These are phyloP conservation scores for Andrena flavipes DNA, from an alignment of 2,888 invertebrate genomes.

Conservation along the genomic window DNA sequence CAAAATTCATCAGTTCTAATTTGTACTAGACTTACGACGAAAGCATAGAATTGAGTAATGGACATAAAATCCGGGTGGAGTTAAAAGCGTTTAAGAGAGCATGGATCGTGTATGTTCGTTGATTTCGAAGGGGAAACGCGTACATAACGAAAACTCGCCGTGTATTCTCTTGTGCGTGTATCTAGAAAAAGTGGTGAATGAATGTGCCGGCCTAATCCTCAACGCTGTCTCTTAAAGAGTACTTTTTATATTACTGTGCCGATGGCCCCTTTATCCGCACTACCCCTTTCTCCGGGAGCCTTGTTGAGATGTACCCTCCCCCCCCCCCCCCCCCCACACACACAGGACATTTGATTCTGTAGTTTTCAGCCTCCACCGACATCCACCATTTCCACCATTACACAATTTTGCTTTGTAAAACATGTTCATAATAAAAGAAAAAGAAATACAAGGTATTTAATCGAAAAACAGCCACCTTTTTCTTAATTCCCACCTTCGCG, in stretches of 20 bases:
- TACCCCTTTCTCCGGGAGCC: slow-evolving; percentile 64
- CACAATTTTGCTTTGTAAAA: slow-evolving; percentile 84
- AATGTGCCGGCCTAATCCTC: slow-evolving; percentile 82
- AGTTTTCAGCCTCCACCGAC: slow-evolving; percentile 72
- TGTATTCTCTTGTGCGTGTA: slow-evolving; percentile 50
- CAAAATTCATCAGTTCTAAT: slow-evolving; percentile 51
- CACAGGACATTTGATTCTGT: slow-evolving; percentile 69
- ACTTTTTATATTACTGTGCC: slow-evolving; percentile 85
- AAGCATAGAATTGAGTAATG: slow-evolving; percentile 44
- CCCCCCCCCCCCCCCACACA: neutral
- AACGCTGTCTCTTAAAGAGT: slow-evolving; percentile 82
- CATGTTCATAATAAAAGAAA: slow-evolving; percentile 83
- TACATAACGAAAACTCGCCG: slow-evolving; percentile 75
- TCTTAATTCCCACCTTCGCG: neutral
- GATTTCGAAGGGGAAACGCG: slow-evolving; percentile 58
- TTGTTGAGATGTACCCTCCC: slow-evolving; percentile 61
- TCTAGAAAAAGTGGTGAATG: slow-evolving; percentile 65
- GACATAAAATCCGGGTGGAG: slow-evolving; percentile 34
- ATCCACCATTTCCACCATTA: slow-evolving; percentile 71
- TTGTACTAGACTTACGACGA: slow-evolving; percentile 37
- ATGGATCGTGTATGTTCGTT: slow-evolving; percentile 38
- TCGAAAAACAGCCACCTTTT: slow-evolving; percentile 40
- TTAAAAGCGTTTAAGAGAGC: slow-evolving; percentile 4
- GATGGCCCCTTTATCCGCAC: slow-evolving; percentile 73
- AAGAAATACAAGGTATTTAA: slow-evolving; percentile 68